Percentiles rank a stretch among this genome's conserved stretches.
Conservation (phyloP, 1,140 invertebrate genomes). For the Mactra quadrangularis region DNA sequence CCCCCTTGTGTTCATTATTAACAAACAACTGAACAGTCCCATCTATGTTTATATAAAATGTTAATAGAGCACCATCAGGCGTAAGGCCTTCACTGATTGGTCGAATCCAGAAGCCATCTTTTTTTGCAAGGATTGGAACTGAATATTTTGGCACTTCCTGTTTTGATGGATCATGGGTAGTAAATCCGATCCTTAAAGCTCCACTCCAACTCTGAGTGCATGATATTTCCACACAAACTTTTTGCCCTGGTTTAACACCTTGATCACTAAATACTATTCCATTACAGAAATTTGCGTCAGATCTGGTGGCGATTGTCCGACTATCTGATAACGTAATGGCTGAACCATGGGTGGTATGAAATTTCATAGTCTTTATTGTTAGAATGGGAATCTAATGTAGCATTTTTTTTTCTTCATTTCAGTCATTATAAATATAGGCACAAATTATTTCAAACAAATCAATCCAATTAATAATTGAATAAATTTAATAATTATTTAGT, state of each 20-base stretch:
- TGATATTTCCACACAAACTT: constrained; percentile 78
- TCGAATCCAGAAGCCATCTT: constrained; percentile 82
- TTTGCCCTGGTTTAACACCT: constrained; percentile 77
- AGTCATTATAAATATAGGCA: not conserved
- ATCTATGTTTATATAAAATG: constrained; percentile 77
- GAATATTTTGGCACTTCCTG: constrained; percentile 80
- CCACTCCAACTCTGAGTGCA: constrained; percentile 81
- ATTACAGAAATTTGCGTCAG: constrained; percentile 80
- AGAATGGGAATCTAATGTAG: not conserved
- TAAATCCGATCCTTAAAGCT: constrained; percentile 82
- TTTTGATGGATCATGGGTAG: constrained; percentile 77
- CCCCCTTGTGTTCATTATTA: constrained; percentile 82
- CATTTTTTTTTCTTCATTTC: not conserved
- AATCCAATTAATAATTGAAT: not conserved
- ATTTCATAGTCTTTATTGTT: constrained; percentile 69
- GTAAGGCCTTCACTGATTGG: constrained; percentile 78
- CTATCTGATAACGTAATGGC: constrained; percentile 73
- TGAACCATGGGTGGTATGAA: constrained; percentile 78
- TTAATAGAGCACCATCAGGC: constrained; percentile 74
- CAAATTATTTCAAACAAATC: not conserved
- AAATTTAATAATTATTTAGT: not conserved
- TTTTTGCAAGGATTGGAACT: constrained; percentile 79
- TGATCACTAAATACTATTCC: constrained; percentile 82
- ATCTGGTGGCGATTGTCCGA: constrained; percentile 71
- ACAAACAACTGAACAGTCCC: constrained; percentile 83